phyloP scores from a whole-genome alignment of 2,888 invertebrate species.

The Allygus modestus region DNA sequence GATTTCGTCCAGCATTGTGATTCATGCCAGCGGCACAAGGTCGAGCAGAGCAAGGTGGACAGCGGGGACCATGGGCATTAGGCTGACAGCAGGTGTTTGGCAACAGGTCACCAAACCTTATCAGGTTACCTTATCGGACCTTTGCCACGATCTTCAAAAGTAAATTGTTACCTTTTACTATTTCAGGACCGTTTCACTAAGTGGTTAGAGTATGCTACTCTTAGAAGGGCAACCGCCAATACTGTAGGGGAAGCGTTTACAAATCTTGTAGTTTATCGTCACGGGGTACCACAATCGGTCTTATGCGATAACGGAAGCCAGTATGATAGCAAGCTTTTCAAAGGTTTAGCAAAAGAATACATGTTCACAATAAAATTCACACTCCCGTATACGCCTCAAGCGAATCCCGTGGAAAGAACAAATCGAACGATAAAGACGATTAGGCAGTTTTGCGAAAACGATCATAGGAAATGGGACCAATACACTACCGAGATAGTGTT shows the following conservation, averaged over 20 bases:
- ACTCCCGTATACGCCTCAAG: background rate
- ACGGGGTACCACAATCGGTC: background rate
- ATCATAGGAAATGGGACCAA: background rate
- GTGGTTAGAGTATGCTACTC: background rate
- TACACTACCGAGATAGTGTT: background rate
- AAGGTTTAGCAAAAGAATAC: background rate
- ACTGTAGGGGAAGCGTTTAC: background rate
- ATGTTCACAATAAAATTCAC: background rate
- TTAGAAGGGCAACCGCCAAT: background rate
- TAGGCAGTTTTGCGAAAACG: background rate
- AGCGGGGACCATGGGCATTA: background rate
- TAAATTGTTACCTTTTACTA: background rate
- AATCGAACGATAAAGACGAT: background rate
- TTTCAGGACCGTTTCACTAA: background rate
- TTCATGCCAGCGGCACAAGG: background rate
- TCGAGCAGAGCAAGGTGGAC: background rate
- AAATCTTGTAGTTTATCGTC: background rate
- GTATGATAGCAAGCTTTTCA: background rate
- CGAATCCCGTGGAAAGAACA: background rate
- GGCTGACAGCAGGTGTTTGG: background rate
- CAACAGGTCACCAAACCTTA: background rate
- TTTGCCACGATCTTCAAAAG: background rate
- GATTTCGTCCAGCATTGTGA: background rate
- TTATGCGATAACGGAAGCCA: background rate
- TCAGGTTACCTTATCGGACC: background rate